A percentile compares a stretch with the other conserved stretches of the same genome.
These are phyloP conservation scores for Platysternon megacephalum DNA, from an alignment of 2,113 vertebrate genomes.

Conservation along the genomic window DNA sequence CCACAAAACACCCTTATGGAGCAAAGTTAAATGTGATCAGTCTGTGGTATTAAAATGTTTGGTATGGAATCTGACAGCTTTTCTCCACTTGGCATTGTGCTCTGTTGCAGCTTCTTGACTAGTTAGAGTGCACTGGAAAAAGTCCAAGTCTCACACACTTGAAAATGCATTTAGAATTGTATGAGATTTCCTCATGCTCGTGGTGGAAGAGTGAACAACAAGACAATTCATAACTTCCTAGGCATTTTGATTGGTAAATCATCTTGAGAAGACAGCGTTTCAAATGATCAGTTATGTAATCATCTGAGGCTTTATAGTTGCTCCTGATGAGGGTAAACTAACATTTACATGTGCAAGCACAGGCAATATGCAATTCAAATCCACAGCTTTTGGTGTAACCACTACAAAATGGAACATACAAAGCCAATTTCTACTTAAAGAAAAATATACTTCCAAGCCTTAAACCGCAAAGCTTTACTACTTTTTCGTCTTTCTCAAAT, in stretches of 20 bases:
- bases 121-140: neutral
- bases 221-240: neutral
- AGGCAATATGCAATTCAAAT: fast-evolving
- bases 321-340: neutral
- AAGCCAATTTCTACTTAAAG: neutral
- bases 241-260: neutral
- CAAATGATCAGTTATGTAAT: neutral
- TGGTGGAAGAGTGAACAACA: neutral
- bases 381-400: neutral
- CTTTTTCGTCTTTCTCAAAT: neutral
- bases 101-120: too few relatives aligned
- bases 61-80: constrained; percentile 14
- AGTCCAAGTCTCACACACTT: neutral
- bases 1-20: neutral
- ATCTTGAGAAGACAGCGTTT: neutral
- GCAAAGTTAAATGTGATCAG: neutral
- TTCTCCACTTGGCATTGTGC: neutral
- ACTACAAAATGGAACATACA: neutral
- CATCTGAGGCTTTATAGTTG: neutral
- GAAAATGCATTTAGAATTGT: neutral
- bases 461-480: neutral
- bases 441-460: neutral
- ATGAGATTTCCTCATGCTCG: neutral
- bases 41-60: neutral
- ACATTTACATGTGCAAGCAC: fast-evolving